These are phyloP conservation scores for Nibea albiflora DNA, from an alignment of 2,113 vertebrate species.

Conservation along the genomic window DNA sequence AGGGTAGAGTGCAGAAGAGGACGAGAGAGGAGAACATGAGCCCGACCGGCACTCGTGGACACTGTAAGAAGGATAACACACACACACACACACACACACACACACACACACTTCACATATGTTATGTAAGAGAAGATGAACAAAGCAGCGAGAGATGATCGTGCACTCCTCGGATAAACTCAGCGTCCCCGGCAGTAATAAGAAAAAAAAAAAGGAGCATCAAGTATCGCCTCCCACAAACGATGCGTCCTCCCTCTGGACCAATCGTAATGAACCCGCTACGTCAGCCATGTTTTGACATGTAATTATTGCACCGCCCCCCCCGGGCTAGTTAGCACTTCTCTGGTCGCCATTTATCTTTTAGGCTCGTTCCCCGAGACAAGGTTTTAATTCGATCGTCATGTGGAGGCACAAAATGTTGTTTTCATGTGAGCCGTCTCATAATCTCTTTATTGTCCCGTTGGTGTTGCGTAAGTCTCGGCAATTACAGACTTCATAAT, in stretches of 20 bases:
- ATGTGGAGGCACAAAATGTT: not conserved
- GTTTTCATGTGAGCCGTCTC: not conserved
- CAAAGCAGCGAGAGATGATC: conserved; percentile 24
- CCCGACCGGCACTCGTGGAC: conserved; percentile 40
- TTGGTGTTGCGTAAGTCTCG: not conserved
- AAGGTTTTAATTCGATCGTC: conserved; percentile 18
- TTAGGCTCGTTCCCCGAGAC: not conserved
- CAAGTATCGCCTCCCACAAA: not conserved
- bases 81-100: no score
- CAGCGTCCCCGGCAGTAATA: not conserved
- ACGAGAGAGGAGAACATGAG: conserved; percentile 46
- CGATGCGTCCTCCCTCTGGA: conserved; percentile 39
- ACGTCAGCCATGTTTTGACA: conserved; percentile 38
- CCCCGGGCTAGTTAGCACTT: conserved; percentile 42
- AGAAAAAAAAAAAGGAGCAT: not conserved
- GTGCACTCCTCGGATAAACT: not conserved
- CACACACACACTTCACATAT: not conserved
- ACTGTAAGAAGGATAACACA: conserved; percentile 32
- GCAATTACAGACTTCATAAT: not conserved
- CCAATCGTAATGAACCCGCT: conserved; percentile 24
- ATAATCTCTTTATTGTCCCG: conserved; percentile 21
- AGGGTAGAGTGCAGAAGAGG: conserved; percentile 60
- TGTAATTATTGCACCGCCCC: conserved; percentile 38
- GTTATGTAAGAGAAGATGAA: conserved; percentile 53
- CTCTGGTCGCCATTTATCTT: conserved; percentile 44